phyloP scores from a whole-genome alignment of 2,113 vertebrate genomes.

The Nibea coibor region DNA sequence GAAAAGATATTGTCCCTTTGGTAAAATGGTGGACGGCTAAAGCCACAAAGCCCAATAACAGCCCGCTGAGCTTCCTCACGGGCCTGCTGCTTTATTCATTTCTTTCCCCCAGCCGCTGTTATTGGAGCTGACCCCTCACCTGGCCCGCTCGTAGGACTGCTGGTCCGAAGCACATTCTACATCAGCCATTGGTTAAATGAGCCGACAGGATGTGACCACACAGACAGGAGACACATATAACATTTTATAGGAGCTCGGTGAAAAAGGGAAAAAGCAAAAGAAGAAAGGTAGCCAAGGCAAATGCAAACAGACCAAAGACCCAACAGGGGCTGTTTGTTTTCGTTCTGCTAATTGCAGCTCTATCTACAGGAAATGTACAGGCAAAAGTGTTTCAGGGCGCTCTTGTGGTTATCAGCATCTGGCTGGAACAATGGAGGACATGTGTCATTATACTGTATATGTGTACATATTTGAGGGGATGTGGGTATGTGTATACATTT shows the following conservation, averaged over 20 bases:
- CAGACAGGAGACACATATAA: constrained; percentile 37
- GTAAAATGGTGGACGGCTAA: constrained; percentile 62
- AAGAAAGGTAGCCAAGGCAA: constrained; percentile 6
- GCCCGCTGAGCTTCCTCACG: constrained; percentile 33
- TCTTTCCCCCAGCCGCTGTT: constrained; percentile 39
- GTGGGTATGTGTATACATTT: constrained; percentile 8
- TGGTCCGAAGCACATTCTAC: background rate
- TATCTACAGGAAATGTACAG: constrained; percentile 48
- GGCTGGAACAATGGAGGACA: constrained; percentile 57
- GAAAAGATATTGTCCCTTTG: constrained; percentile 53
- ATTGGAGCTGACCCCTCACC: constrained; percentile 60
- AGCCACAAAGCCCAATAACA: constrained; percentile 58
- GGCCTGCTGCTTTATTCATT: constrained; percentile 60
- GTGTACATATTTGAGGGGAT: constrained; percentile 16
- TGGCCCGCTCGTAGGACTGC: background rate
- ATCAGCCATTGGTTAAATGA: constrained; percentile 22
- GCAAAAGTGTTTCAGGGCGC: constrained; percentile 34
- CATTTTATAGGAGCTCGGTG: constrained; percentile 21
- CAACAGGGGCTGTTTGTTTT: constrained; percentile 40
- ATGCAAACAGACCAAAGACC: constrained; percentile 9
- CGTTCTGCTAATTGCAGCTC: constrained; percentile 34
- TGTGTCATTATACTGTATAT: constrained; percentile 24
- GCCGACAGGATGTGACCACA: constrained; percentile 54
- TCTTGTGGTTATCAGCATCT: constrained; percentile 49
- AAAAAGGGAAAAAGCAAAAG: constrained; percentile 8